Conservation (phyloP, 1,140 invertebrate genomes). For the Mesaphorura yosii region DNA sequence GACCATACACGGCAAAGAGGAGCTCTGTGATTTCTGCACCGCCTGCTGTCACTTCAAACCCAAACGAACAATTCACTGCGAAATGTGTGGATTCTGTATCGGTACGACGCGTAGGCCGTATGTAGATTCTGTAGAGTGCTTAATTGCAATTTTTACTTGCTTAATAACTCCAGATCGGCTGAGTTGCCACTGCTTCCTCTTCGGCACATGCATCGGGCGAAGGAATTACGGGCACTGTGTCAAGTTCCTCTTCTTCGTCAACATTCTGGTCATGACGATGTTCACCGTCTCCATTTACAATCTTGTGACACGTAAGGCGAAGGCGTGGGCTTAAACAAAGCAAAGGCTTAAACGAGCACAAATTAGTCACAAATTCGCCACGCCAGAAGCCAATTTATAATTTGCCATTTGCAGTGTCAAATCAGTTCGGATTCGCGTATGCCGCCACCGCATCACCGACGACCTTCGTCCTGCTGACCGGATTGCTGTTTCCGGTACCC, state of each 20-base stretch:
- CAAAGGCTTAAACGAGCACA: too few relatives aligned
- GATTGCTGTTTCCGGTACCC: too few relatives aligned
- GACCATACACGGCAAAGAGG: background rate
- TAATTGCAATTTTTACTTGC: too few relatives aligned
- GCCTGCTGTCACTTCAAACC: background rate
- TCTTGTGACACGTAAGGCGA: background rate
- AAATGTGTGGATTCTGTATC: constrained; percentile 1
- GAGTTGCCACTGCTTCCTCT: constrained; percentile 3
- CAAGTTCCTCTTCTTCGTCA: background rate
- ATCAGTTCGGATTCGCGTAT: too few relatives aligned
- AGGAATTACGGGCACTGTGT: constrained; percentile 9
- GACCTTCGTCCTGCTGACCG: too few relatives aligned
- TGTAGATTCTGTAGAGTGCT: too few relatives aligned
- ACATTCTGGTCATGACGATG: background rate
- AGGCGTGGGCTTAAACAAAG: too few relatives aligned
- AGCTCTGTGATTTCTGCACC: background rate
- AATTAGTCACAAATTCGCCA: too few relatives aligned
- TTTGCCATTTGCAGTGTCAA: too few relatives aligned
- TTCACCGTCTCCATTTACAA: background rate
- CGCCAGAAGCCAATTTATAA: too few relatives aligned
- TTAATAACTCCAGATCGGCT: constrained; percentile 3
- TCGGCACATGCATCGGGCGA: constrained; percentile 12
- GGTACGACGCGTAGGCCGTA: too few relatives aligned
- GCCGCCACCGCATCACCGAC: too few relatives aligned
- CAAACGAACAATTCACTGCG: background rate